Percentiles rank a stretch among this genome's conserved stretches.
Conservation (phyloP, 1,140 invertebrate species). For the Musca domestica region DNA sequence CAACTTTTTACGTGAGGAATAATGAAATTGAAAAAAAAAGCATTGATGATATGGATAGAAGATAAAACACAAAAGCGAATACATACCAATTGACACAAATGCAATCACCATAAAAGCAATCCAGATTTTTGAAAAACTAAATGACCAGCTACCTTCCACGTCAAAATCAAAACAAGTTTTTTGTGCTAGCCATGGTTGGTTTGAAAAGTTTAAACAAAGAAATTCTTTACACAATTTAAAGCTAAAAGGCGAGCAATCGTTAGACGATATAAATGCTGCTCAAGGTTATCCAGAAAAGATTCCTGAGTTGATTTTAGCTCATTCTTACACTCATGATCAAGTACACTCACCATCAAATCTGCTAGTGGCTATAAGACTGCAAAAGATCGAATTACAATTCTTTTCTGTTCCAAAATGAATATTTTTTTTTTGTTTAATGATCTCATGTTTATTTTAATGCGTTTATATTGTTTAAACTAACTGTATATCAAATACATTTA, state of each 20-base stretch:
- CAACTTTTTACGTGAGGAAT: slow-evolving; percentile 14
- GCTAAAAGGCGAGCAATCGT: slow-evolving; percentile 38
- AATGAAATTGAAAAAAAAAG: slow-evolving; percentile 16
- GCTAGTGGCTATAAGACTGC: too few species aligned
- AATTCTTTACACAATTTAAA: slow-evolving; percentile 39
- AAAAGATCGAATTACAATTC: too few species aligned
- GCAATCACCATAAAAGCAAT: background rate
- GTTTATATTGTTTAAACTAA: too few species aligned
- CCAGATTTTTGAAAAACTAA: background rate
- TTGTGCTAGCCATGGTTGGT: too few species aligned
- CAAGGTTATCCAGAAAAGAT: slow-evolving; percentile 33
- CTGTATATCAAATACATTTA: too few species aligned
- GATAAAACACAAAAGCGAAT: slow-evolving; percentile 14
- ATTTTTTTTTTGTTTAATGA: too few species aligned
- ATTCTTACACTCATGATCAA: too few species aligned
- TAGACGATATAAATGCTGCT: slow-evolving; percentile 43
- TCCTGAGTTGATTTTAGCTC: slow-evolving; percentile 29
- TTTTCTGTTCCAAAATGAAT: too few species aligned
- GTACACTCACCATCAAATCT: too few species aligned
- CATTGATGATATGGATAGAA: slow-evolving; percentile 21
- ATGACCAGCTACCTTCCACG: background rate
- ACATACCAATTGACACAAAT: slow-evolving; percentile 3
- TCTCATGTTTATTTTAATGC: too few species aligned
- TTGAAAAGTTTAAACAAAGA: slow-evolving; percentile 42
- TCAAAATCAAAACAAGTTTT: background rate